Base-by-base conservation (phyloP, 2,797 vertebrate genomes). In the Poeciliopsis turneri region DNA sequence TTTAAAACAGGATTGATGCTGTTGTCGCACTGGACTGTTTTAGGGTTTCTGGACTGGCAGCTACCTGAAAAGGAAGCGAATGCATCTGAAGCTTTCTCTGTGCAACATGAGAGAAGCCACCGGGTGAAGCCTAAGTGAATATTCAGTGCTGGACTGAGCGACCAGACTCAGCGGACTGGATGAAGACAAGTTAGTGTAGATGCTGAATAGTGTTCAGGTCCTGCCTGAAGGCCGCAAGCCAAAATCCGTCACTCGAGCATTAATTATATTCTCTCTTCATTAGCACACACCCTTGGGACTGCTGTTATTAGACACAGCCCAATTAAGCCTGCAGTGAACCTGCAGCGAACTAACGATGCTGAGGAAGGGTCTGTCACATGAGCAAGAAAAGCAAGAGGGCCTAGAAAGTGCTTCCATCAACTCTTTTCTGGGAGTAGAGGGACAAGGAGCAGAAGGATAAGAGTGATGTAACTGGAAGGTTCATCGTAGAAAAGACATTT, bases 211-310 rank as follows among this genome's bases (percentile, higher is more conserved):
- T 88, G 89, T 90, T 77, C 89, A 91, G 89, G 85, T 91, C 86
- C 59, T 74, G 86, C 87, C 89, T 85, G 69, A 81, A 85, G 91
- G 84, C 88, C 79, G 75, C 80, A 77, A 93, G 89, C 93, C 92
- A 92, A 93, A 92, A 94, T 93, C 92, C 78, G 78, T 93, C 92
- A 94, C 88, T 39, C 69, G 92, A 88, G 91, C 92, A 92, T 93
- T 94, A 94, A 95, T 95, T 95, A 94, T 94, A 92, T 92, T 95
- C 91, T 91, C 92, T 93, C 90, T 95, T 95, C 92, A 94, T 95
- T 93, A 93, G 83, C 87, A 87, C 77, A 84, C 87, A 92, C 90
- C 89, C 87, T 57, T 74, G 88, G 88, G 91, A 88, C 81, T 20
- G 59, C 84, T 85, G 86, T 93, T 95, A 93, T 95, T 94, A 95